Evolutionary conservation across 53 echinoderm and acorn worm species (phyloP).

Genomic region (Mesocentrotus franciscanus): DNA sequence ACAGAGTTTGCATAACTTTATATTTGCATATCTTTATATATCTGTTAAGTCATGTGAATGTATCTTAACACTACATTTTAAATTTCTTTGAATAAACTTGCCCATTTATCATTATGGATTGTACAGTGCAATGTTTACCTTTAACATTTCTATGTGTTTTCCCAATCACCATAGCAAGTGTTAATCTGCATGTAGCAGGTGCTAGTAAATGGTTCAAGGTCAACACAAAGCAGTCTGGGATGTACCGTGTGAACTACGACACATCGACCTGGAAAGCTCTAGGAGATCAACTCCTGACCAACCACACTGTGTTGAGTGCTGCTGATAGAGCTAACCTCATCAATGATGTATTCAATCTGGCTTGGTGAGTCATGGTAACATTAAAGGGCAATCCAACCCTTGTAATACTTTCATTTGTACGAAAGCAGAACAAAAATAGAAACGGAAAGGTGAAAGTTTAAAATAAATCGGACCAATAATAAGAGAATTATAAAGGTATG

Average conservation of each 20-base stretch:
- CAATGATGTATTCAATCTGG: slow-evolving; percentile 88
- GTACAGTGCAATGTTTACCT: neutral
- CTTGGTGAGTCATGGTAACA: slow-evolving; percentile 70
- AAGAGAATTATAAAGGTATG: no score
- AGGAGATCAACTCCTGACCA: slow-evolving; percentile 53
- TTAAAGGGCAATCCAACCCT: no score
- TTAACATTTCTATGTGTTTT: neutral
- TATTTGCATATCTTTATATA: no score
- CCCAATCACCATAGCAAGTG: neutral
- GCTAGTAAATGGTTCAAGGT: slow-evolving; percentile 81
- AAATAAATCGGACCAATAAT: no score
- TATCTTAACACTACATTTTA: neutral
- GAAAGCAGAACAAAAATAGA: no score
- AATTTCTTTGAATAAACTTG: neutral
- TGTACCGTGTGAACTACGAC: slow-evolving; percentile 95
- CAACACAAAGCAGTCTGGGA: slow-evolving; percentile 83
- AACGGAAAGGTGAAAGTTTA: no score
- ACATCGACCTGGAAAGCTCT: slow-evolving; percentile 76
- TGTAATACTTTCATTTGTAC: no score
- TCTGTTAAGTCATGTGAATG: no score
- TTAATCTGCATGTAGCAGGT: neutral
- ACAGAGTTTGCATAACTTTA: no score
- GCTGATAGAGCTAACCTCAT: slow-evolving; percentile 86
- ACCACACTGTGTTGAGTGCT: slow-evolving; percentile 70
- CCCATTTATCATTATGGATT: neutral